Conservation (phyloP, 53 echinoderm and acorn worm genomes). For the Stichopus horrens region DNA sequence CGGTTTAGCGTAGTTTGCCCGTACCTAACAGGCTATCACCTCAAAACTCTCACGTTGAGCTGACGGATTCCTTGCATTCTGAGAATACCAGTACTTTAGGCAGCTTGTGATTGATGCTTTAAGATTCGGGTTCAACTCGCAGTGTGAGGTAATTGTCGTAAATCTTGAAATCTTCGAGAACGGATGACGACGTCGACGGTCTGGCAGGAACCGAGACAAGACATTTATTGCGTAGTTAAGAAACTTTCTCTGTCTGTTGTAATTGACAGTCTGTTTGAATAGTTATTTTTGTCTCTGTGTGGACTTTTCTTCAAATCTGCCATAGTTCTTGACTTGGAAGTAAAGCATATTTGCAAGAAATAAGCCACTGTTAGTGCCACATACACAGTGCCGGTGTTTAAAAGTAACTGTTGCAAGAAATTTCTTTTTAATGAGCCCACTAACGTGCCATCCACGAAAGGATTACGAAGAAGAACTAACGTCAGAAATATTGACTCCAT, state of each 20-base stretch:
- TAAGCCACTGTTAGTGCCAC: too few species aligned
- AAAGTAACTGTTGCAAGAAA: too few species aligned
- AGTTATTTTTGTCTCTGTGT: not conserved
- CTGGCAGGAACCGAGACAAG: too few species aligned
- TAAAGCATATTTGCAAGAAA: too few species aligned
- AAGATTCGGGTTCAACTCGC: not conserved
- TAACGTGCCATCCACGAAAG: too few species aligned
- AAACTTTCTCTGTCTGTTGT: not conserved
- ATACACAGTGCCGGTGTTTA: too few species aligned
- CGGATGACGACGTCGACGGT: too few species aligned
- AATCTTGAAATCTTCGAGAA: not conserved
- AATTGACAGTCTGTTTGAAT: not conserved
- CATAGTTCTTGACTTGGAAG: too few species aligned
- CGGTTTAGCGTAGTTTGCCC: not conserved
- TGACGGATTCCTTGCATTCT: slow-evolving; percentile 13
- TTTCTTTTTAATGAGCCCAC: too few species aligned
- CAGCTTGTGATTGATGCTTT: not conserved
- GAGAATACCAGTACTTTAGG: slow-evolving; percentile 10
- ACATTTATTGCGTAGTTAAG: not conserved
- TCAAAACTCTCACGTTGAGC: not conserved
- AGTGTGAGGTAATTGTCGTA: not conserved
- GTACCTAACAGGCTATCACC: not conserved
- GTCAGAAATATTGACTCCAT: too few species aligned
- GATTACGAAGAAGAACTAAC: too few species aligned
- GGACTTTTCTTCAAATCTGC: too few species aligned